Evolutionary conservation across 2,888 invertebrate species (phyloP), one percentile per base, ranked within the genome.

Genomic region (Melanostoma scalare): DNA sequence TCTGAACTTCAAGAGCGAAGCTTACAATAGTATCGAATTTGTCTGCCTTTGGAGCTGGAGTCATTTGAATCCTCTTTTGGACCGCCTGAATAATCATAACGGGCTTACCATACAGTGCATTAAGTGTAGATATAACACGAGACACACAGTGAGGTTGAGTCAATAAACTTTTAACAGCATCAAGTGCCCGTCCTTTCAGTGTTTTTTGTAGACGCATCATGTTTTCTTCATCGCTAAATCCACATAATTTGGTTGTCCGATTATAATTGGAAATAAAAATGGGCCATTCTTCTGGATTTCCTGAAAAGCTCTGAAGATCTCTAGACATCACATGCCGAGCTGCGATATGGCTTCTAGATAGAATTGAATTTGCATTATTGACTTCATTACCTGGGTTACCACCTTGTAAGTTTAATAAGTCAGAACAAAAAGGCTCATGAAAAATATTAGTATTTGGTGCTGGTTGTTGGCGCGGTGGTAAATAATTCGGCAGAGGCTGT

Each of bases 171-270:
- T n/a, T 40, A 1, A 58, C 58, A 9, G 58, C 38, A 20, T 63
- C 46, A 9, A 44, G 36, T 30, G 63, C 63, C 2, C 9, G 9
- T 35, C 20, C 30, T 55, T 40, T 40, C 9, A 42, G 20, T 3
- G 76, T 72, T 6, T 67, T 71, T 10, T 80, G 69, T 6, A 80
- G 40, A 3, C 65, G 40, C 6, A 63, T 36, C 48, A 80, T 52
- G 53, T 20, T 20, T 20, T 20, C 20, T 20, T 20, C 20, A 20
- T 20, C 20, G 20, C 20, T 20, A 20, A 20, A 82, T n/a, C 73
- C 68, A 30, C 61, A 82, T n/a, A 82, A 30, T 31, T 68, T 55
- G 2, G 44, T 68, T 8, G 46, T 44, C 6, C 44, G 42, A 44
- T 44, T 6, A 30, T 55, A 55, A 31, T 68, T 67, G 3, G 36